These are phyloP conservation scores for Ctenoplectra terminalis DNA, from an alignment of 1,140 invertebrate genomes.

Conservation along the genomic window DNA sequence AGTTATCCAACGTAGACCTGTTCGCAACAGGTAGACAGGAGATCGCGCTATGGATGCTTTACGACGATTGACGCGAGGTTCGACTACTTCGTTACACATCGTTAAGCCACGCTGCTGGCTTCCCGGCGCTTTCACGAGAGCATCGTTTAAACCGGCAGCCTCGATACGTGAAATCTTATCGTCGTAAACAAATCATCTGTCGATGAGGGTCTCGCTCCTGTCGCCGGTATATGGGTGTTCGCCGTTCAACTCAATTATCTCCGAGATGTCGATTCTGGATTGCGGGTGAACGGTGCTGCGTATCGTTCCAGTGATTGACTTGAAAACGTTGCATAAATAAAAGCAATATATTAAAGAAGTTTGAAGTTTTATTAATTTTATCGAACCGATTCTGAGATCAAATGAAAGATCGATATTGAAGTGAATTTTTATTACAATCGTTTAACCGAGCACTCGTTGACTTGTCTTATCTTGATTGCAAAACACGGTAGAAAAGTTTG, in stretches of 20 bases:
- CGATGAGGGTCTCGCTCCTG: conserved; percentile 50
- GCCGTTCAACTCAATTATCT: conserved; percentile 48
- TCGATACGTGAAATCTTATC: conserved; percentile 63
- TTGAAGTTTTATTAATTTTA: neutral
- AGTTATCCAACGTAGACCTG: too few species aligned
- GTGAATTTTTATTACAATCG: too few species aligned
- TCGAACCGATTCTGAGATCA: too few species aligned
- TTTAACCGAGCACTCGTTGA: too few species aligned
- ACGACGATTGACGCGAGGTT: conserved; percentile 59
- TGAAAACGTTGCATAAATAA: neutral
- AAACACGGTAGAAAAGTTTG: too few species aligned
- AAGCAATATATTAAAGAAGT: neutral
- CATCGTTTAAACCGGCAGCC: neutral
- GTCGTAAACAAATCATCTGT: conserved; percentile 69
- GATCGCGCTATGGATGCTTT: conserved; percentile 50
- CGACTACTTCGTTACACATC: conserved; percentile 69
- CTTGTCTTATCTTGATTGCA: too few species aligned
- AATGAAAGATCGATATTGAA: too few species aligned
- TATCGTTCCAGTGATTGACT: neutral
- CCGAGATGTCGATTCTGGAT: conserved; percentile 9
- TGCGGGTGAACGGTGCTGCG: neutral
- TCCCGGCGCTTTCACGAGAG: conserved; percentile 36
- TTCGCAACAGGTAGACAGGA: neutral
- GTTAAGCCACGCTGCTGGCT: conserved; percentile 41
- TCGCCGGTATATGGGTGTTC: conserved; percentile 43